Conservation (phyloP, 2,113 vertebrate species). For the Platycercus adscitus region DNA sequence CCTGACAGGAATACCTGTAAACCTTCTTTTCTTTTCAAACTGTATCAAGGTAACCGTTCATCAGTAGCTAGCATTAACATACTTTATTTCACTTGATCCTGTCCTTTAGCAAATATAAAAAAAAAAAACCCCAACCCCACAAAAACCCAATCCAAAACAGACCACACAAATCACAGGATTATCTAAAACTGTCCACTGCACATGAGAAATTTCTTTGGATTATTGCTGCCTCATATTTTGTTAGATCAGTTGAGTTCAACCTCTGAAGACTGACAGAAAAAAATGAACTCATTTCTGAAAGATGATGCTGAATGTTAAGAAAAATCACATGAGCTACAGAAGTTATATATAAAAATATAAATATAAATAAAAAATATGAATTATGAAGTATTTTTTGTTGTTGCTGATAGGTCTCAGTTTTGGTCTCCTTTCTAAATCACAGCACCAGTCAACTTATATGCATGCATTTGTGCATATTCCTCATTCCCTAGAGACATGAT, state of each 20-base stretch:
- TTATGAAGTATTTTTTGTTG: not conserved
- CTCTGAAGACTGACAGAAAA: not conserved
- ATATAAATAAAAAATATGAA: not conserved
- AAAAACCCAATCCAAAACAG: not conserved
- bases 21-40: not conserved
- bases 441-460: not conserved
- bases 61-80: not conserved
- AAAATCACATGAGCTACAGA: not conserved
- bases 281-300: not conserved
- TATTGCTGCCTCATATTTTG: not conserved
- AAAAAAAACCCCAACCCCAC: not conserved
- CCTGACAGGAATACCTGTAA: conserved; percentile 1
- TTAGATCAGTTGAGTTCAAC: not conserved
- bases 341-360: not conserved
- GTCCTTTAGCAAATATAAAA: not conserved
- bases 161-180: not conserved
- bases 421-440: not conserved
- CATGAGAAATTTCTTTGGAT: not conserved
- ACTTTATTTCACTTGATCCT: not conserved
- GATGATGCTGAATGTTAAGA: not conserved
- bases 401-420: not conserved
- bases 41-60: conserved; percentile 22
- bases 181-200: not conserved
- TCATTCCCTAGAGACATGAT: not conserved
- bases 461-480: not conserved